Base-by-base conservation (phyloP, 2,888 invertebrate species). In the Thelaira solivaga region DNA sequence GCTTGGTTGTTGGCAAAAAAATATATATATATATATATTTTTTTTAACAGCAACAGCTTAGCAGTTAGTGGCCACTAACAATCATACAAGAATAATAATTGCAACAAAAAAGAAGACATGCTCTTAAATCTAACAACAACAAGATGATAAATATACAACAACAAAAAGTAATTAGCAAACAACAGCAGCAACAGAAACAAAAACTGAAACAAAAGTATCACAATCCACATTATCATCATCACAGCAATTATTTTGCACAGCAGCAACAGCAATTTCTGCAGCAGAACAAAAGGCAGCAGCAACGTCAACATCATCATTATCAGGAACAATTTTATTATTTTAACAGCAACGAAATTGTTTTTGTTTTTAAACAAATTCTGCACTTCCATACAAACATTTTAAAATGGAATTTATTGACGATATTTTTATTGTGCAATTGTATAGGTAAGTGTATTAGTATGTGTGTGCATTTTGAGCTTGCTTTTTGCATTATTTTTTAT, bases 361-460 rank as follows among this genome's bases (percentile, higher is more conserved):
- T 81, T 73, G 77, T 80, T 81, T 80, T 51, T 43, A 74, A 81
- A 79, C 81, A 76, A 65, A 55, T 76, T 79, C 76, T 75, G 53
- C 34, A 74, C 39, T 53, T 61, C n/a, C 74, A 78, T 61, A 76
- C 59, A 62, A 72, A 76, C 34, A 75, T 75, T 51, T 59, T 83
- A 18, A 84, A 84, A 78, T 85, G 88, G 87, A 85, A 85, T 57
- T 81, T 88, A 51, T 75, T 88, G 57, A 76, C 86, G 65, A 80
- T 85, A 11, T 78, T 88, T 39, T 80, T 88, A 65, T 80, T 88
- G 59, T 86, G 86, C 84, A 88, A 86, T 80, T 88, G 86, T 80
- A 86, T 88, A 82, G 88, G 88, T 87, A 84, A 88, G 86, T 86
- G 7, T 41, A 10, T 36, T 16, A 41, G 5, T 51, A 47, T 51